Evolutionary conservation across 2,113 vertebrate genomes (phyloP), one percentile per base, ranked within the genome.

Genomic region (Oreochromis niloticus): DNA sequence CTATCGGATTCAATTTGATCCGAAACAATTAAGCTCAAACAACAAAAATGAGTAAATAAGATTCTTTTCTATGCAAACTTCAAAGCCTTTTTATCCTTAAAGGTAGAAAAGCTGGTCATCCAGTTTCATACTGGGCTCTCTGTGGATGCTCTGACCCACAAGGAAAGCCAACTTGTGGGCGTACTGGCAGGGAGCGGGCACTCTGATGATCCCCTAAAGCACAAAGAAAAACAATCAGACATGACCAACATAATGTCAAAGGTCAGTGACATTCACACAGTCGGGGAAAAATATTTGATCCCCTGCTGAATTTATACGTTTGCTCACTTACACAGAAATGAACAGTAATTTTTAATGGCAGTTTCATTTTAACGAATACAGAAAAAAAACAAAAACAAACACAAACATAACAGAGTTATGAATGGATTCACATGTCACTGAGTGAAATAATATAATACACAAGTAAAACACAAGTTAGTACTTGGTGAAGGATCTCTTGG

Each of bases 111-210:
- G 97, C n/a, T 94, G 95, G 83, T 97, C 95, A 9, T 98, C 97
- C 34, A 99, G 97, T 0, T 95, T 71, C 24, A 95, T 4, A 79
- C 91, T 95, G 1, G 97, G 98, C 59, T 98, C 97, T 50, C 55
- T 95, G 96, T 99, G 98, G 90, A 99, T 97, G 56, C 97, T 99
- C 93, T 99, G 97, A 17, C 98, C 98, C 0, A 99, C 97, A 1
- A 99, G 97, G 95, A 99, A 99, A 24, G 98, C 98, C 95, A 99
- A 75, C 84, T 99, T 99, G 93, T 99, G 98, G 2, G 98, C 98
- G 0, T 99, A 99, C 63, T 98, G 98, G 93, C 98, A 99, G 2
- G 98, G 99, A 11, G 99, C 98, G 2, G 99, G 98, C 11, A 99
- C 98, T 39, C 97, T 85, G 85, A 99, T 97, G 83, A 98, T 95